Conservation (phyloP, 1,140 invertebrate species). For the Procambarus clarkii region DNA sequence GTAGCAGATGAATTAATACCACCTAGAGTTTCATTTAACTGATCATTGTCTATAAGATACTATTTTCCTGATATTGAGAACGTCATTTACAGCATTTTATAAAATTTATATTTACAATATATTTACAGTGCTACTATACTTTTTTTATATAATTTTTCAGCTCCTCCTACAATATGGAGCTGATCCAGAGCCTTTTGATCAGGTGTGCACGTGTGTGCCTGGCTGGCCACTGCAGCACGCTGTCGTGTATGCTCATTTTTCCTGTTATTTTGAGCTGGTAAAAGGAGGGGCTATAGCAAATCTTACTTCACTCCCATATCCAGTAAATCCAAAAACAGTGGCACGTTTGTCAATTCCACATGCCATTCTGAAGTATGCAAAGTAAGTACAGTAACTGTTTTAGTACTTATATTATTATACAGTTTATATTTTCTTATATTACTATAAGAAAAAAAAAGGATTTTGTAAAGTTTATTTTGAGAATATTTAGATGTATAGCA, state of each 20-base stretch:
- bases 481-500: too few species aligned
- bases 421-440: too few species aligned
- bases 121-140: too few species aligned
- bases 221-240: slow-evolving; percentile 70
- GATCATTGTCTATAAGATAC: too few species aligned
- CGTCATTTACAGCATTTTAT: too few species aligned
- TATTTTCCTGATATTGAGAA: too few species aligned
- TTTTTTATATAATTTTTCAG: slow-evolving; percentile 3
- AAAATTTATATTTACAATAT: too few species aligned
- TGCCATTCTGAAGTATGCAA: slow-evolving; percentile 68
- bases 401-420: too few species aligned
- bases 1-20: too few species aligned
- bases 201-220: slow-evolving; percentile 60
- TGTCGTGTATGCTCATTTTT: slow-evolving; percentile 65
- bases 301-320: slow-evolving; percentile 41
- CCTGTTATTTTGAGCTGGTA: slow-evolving; percentile 67
- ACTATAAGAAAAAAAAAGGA: too few species aligned
- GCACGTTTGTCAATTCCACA: slow-evolving; percentile 65
- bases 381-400: slow-evolving; percentile 36
- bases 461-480: too few species aligned
- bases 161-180: slow-evolving; percentile 52
- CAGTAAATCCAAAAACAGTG: slow-evolving; percentile 31
- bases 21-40: too few species aligned
- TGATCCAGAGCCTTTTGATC: slow-evolving; percentile 59
- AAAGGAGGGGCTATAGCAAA: slow-evolving; percentile 58